Evolutionary conservation across 2,888 invertebrate genomes (phyloP).

Genomic region (Philereme transversata): DNA sequence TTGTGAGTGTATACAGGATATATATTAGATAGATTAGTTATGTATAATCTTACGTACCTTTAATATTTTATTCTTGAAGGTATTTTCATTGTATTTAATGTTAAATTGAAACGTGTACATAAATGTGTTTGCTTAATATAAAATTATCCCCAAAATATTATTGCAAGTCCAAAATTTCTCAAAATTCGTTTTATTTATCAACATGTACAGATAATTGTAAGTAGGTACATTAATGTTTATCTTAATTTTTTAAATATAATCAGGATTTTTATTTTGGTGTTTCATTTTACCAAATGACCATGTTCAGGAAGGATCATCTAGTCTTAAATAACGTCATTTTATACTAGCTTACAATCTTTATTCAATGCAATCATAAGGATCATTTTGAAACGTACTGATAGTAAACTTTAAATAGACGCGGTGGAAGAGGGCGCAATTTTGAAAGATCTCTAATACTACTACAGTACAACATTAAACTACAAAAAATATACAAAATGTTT

Average conservation of each 20-base stretch:
- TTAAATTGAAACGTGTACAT: conserved; percentile 64
- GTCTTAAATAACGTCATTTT: no score
- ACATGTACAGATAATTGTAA: conserved; percentile 80
- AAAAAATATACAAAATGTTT: background rate
- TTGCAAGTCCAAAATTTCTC: conserved; percentile 66
- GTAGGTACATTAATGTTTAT: conserved; percentile 77
- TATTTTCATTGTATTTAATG: conserved; percentile 53
- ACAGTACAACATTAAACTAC: background rate
- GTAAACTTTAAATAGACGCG: no score
- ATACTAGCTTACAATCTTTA: no score
- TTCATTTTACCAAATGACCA: conserved; percentile 45
- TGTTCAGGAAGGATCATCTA: no score
- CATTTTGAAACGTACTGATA: no score
- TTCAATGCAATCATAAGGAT: no score
- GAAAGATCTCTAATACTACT: background rate
- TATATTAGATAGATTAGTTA: conserved; percentile 47
- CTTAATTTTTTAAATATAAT: conserved; percentile 81
- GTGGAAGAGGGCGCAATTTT: no score
- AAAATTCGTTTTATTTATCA: conserved; percentile 75
- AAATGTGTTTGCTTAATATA: conserved; percentile 59
- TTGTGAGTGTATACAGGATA: conserved; percentile 54
- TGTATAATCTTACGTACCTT: conserved; percentile 61
- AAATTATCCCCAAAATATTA: conserved; percentile 58
- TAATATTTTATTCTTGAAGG: conserved; percentile 48
- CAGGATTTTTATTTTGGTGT: conserved; percentile 68